Evolutionary conservation across 2,113 vertebrate genomes (phyloP), one percentile per base, ranked within the genome.

Genomic region (Dascyllus trimaculatus): DNA sequence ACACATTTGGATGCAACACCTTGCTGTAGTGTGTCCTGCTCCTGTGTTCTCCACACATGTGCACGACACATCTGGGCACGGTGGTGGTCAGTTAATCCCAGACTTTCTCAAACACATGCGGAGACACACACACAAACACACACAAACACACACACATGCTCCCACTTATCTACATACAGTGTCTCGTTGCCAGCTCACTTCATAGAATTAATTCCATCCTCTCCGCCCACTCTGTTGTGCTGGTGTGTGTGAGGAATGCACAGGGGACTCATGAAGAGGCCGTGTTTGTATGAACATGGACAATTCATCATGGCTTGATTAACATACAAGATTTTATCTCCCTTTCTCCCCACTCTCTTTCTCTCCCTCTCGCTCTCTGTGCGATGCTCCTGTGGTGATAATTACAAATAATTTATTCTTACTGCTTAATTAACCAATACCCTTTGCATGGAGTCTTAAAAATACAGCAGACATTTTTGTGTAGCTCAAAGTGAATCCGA

Each of bases 281-380:
- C 69, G 45, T 90, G 91, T 93, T 93, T 93, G 91, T 88, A 89
- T 79, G 86, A 92, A 89, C 85, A 84, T 19, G 72, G 88, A 91
- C 88, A 87, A 93, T 94, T 94, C 86, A 94, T 94, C 93, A 94
- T 84, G 73, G 87, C 89, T 94, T 94, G 92, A 95, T 95, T 94
- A 94, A 93, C 91, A 93, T 85, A 85, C 82, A 89, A 72, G 84
- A 86, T 80, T 90, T 88, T 92, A 61, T 80, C 78, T 81, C 67
- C 62, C 64, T 61, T 40, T 53, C 26, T 38, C 24, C 11, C 46
- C 67, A 32, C 51, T 29, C 71, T 56, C 69, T 72, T 62, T 72
- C 48, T 48, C 57, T 21, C 35, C 62, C 58, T 79, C 45, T 43
- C 40, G n/a, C 75, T 58, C 67, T n/a, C 65, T 61, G 67, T 65